phyloP scores from a whole-genome alignment of 2,888 invertebrate species.

The Agrypnus murinus region DNA sequence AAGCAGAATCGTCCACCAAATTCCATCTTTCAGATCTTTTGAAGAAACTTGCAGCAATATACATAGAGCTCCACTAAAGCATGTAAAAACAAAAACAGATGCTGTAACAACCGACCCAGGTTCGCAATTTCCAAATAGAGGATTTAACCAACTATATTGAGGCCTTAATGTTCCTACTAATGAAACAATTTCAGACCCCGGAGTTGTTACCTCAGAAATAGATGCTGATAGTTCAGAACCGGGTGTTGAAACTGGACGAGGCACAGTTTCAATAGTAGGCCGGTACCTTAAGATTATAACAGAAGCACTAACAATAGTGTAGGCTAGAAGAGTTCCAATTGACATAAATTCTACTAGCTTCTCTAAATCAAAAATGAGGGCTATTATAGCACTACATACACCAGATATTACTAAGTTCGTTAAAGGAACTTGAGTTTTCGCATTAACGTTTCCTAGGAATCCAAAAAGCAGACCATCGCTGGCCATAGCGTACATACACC shows the following conservation, averaged over 20 bases:
- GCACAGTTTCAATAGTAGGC: slow-evolving; percentile 60
- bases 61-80: slow-evolving; percentile 81
- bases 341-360: slow-evolving; percentile 96
- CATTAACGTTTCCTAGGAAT: slow-evolving; percentile 84
- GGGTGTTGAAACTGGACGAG: slow-evolving; percentile 62
- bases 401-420: slow-evolving; percentile 86
- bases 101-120: slow-evolving; percentile 85
- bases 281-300: slow-evolving; percentile 89
- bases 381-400: slow-evolving; percentile 83
- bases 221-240: slow-evolving; percentile 68
- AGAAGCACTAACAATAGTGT: slow-evolving; percentile 93
- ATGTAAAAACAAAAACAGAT: slow-evolving; percentile 82
- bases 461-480: slow-evolving; percentile 89
- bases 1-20: slow-evolving; percentile 82
- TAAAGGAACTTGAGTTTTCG: slow-evolving; percentile 87
- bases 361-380: slow-evolving; percentile 89
- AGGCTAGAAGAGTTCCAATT: slow-evolving; percentile 90
- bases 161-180: slow-evolving; percentile 87
- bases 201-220: slow-evolving; percentile 67
- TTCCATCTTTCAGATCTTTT: slow-evolving; percentile 72
- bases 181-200: slow-evolving; percentile 68
- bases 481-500: slow-evolving; percentile 93
- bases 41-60: slow-evolving; percentile 77
- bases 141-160: slow-evolving; percentile 83
- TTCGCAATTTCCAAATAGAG: slow-evolving; percentile 81